Percentiles rank a stretch among this genome's conserved stretches.
These are phyloP conservation scores for Pipistrellus pygmaeus DNA, from an alignment of 2,797 vertebrate genomes.

Conservation along the genomic window DNA sequence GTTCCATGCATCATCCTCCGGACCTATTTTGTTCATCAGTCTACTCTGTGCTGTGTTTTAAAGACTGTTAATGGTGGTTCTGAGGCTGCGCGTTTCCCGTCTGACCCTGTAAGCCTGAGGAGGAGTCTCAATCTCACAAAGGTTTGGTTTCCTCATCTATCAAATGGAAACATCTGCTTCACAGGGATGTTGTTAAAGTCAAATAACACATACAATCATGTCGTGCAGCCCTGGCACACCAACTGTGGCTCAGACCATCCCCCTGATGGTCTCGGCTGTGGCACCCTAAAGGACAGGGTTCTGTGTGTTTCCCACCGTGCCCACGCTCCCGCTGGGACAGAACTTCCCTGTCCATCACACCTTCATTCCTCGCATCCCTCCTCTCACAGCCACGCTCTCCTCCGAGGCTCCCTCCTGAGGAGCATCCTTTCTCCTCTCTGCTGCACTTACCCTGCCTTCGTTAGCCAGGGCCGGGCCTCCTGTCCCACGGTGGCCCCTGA, in stretches of 20 bases:
- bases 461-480: not conserved
- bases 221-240: not conserved
- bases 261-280: not conserved
- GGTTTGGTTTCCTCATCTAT: not conserved
- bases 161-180: not conserved
- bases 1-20: not conserved
- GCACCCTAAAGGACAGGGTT: not conserved
- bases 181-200: not conserved
- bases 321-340: accelerated
- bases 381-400: not conserved
- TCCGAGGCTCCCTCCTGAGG: not conserved
- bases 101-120: not conserved
- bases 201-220: not conserved
- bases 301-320: not conserved
- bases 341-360: not conserved
- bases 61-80: not conserved
- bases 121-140: not conserved
- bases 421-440: not conserved
- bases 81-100: not conserved
- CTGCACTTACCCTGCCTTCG: not conserved
- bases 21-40: not conserved
- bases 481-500: not conserved
- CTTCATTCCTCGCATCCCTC: accelerated
- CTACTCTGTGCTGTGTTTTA: not conserved
- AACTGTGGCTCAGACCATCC: not conserved